phyloP scores from a whole-genome alignment of 2,113 vertebrate genomes.

The Leiothrix lutea region DNA sequence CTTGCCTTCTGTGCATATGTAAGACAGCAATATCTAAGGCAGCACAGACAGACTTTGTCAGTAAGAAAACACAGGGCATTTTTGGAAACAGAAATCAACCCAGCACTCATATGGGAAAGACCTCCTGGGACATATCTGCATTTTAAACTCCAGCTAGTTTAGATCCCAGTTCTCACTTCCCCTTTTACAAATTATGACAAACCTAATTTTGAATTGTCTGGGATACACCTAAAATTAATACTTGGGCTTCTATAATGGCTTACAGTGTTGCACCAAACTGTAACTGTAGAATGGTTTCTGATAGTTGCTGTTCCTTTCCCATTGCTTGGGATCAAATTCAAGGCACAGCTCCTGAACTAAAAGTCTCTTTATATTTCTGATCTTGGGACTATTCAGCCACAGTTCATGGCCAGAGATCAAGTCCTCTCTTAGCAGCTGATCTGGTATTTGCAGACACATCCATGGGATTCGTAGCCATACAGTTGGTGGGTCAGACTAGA shows the following conservation, averaged over 20 bases:
- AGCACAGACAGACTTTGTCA: not conserved
- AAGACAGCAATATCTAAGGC: not conserved
- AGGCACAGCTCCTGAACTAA: not conserved
- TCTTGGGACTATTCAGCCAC: not conserved
- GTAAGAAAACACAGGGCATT: not conserved
- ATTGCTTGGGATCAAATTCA: not conserved
- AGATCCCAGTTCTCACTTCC: not conserved
- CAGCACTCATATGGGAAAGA: not conserved
- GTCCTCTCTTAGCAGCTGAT: not conserved
- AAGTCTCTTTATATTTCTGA: not conserved
- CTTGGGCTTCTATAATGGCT: not conserved
- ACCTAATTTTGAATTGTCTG: not conserved
- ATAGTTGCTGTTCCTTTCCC: not conserved
- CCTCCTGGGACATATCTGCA: not conserved
- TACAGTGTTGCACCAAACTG: not conserved
- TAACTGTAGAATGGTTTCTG: not conserved
- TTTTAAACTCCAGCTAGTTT: not conserved
- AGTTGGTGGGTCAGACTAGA: not conserved
- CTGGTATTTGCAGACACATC: not conserved
- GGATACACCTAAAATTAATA: not conserved
- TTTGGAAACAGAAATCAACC: not conserved
- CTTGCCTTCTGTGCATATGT: not conserved
- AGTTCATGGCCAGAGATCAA: not conserved
- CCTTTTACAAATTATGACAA: fast-evolving
- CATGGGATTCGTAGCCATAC: not conserved